phyloP scores from a whole-genome alignment of 2,797 vertebrate species.

The Anguilla obscura region DNA sequence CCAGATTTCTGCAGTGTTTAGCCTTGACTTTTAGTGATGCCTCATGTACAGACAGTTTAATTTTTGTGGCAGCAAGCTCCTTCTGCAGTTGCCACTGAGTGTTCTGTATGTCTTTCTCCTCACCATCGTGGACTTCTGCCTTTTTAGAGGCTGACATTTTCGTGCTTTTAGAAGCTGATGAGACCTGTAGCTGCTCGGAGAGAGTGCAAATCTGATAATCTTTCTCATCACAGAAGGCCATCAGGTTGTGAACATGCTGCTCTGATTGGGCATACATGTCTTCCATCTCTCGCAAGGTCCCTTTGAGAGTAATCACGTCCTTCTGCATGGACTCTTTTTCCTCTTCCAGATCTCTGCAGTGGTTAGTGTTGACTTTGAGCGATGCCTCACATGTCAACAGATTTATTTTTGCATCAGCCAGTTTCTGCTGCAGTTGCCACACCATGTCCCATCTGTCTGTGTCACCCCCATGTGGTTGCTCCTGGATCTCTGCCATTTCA shows the following conservation, averaged over 20 bases:
- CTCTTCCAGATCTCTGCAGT: background rate
- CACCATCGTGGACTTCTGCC: slow-evolving; percentile 55
- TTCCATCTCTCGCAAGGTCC: background rate
- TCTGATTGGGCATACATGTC: background rate
- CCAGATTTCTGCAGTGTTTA: too few species aligned
- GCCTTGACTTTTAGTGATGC: too few species aligned
- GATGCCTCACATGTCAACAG: background rate
- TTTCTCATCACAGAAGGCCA: background rate
- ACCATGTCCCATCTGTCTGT: too few species aligned
- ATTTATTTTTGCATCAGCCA: background rate
- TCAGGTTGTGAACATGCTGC: background rate
- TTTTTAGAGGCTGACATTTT: slow-evolving; percentile 61
- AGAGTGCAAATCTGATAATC: background rate
- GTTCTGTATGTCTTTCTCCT: background rate
- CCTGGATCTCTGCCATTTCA: too few species aligned
- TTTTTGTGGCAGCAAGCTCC: too few species aligned
- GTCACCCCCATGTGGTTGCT: too few species aligned
- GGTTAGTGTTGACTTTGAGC: background rate
- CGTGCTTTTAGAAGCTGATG: slow-evolving; percentile 73
- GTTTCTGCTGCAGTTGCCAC: background rate
- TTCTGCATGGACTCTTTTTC: background rate
- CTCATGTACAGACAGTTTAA: too few species aligned
- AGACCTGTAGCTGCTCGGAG: background rate
- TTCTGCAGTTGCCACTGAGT: background rate
- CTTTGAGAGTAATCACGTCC: background rate